phyloP scores from a whole-genome alignment of 1,140 invertebrate genomes.

The Musca domestica region DNA sequence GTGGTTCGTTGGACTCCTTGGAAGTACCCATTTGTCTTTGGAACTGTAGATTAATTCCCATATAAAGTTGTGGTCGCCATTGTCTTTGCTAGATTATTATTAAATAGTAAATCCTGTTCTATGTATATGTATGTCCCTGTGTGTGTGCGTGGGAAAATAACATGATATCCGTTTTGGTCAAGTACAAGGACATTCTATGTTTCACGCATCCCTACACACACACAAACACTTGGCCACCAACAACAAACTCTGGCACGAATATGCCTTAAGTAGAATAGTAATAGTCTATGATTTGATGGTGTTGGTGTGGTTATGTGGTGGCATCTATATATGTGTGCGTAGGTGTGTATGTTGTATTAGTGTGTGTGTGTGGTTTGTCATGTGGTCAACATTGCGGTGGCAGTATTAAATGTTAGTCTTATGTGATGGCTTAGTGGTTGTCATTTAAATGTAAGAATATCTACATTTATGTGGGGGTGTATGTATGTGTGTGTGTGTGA shows the following conservation, averaged over 20 bases:
- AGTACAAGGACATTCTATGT: constrained; percentile 20
- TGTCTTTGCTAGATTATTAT: too few species aligned
- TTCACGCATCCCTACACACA: too few species aligned
- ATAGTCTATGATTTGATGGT: too few species aligned
- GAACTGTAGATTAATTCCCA: too few species aligned
- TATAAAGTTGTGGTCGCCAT: too few species aligned
- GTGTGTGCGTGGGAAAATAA: not conserved
- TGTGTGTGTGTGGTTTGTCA: not conserved
- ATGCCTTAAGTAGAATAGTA: too few species aligned
- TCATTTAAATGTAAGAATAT: constrained; percentile 2
- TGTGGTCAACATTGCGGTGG: not conserved
- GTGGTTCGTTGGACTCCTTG: too few species aligned
- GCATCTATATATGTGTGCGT: not conserved
- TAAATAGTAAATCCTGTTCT: not conserved
- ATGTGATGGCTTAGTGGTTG: constrained; percentile 16
- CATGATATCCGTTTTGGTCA: constrained; percentile 11
- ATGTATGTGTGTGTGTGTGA: not conserved
- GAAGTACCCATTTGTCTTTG: too few species aligned
- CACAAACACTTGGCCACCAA: too few species aligned
- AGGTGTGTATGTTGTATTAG: too few species aligned
- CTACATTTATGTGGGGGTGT: not conserved
- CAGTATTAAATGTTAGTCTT: constrained; percentile 7
- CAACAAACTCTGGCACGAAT: too few species aligned
- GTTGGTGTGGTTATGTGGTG: not conserved
- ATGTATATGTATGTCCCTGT: not conserved